Base-by-base conservation (phyloP, 1,140 invertebrate species). In the Calliphora vicina region DNA sequence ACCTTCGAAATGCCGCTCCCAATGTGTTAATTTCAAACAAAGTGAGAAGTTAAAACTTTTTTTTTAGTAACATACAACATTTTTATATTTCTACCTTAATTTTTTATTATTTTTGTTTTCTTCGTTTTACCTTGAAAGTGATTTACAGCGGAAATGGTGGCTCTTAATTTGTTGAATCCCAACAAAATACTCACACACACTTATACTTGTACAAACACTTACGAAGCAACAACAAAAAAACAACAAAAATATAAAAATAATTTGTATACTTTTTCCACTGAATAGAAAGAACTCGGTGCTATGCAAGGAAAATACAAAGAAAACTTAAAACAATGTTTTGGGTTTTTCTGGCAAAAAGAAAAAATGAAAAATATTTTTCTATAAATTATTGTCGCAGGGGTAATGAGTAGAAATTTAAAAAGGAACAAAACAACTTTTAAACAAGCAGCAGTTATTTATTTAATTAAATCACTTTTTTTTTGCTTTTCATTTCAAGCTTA, bases 161-260 rank as follows among this genome's bases (percentile, higher is more conserved):
- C 72, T 83, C 71, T 83, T 83, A 78, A 83, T 83, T 83, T 83
- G 72, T 50, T 26, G 29, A 80, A 83, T 83, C 82, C 82, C 25
- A 42, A 74, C 50, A 45, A 82, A 45, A 82, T 50, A 23, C 20
- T 82, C 35, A 78, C 42, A 78, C 74, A 78, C 74, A 76, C 74
- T 23, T 20, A 78, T n/a, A 78, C 72, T 3, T 17, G 50, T 57
- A 57, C 2, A 35, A 35, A 35, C 35, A 35, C 35, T 35, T 5
- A 35, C 35, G 35, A 35, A 57, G 15, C 15, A 57, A 42, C 74
- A 45, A 76, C 20, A 78, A 29, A n/a, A 15, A 8, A 73, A 73
- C n/a, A 73, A 73, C 17, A 42, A 6, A 42, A n/a, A n/a, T n/a
- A n/a, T n/a, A n/a, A n/a, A n/a, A n/a, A n/a, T 5, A 10, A 35